Conservation (phyloP, 2,797 vertebrate species). For the Xiphorhynchus erythropygius region DNA sequence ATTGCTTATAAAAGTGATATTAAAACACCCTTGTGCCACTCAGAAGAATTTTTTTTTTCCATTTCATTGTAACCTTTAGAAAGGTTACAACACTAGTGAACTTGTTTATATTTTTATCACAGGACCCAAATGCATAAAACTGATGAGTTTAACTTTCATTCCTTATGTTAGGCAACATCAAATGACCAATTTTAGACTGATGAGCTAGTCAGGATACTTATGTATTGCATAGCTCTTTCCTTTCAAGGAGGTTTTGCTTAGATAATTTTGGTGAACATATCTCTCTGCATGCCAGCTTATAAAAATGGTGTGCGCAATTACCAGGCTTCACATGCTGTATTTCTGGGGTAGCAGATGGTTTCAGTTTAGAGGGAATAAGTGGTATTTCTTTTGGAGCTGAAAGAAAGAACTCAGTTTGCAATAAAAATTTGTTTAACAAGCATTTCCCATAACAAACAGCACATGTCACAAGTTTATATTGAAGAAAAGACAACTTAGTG, state of each 20-base stretch:
- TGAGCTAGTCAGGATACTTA: background rate
- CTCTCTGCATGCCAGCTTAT: background rate
- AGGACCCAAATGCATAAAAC: background rate
- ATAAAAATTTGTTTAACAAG: constrained; percentile 27
- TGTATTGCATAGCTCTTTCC: background rate
- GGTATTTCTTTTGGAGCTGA: constrained; percentile 74
- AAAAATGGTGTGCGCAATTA: constrained; percentile 66
- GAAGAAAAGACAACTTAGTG: constrained; percentile 20
- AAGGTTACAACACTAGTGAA: background rate
- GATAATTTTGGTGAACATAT: background rate
- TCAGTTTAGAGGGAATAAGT: constrained; percentile 66
- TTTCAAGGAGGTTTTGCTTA: background rate
- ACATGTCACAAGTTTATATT: constrained; percentile 23
- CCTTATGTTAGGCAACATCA: background rate
- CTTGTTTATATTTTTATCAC: background rate
- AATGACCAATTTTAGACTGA: background rate
- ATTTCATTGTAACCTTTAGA: background rate
- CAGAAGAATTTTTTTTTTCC: background rate
- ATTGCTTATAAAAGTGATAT: background rate
- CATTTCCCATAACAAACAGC: constrained; percentile 28
- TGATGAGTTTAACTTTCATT: background rate
- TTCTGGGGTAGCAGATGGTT: constrained; percentile 67
- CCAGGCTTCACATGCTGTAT: constrained; percentile 67
- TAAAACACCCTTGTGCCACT: background rate
- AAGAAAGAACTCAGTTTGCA: constrained; percentile 71